phyloP scores from a whole-genome alignment of 2,797 vertebrate species.

The Caiman crocodilus region DNA sequence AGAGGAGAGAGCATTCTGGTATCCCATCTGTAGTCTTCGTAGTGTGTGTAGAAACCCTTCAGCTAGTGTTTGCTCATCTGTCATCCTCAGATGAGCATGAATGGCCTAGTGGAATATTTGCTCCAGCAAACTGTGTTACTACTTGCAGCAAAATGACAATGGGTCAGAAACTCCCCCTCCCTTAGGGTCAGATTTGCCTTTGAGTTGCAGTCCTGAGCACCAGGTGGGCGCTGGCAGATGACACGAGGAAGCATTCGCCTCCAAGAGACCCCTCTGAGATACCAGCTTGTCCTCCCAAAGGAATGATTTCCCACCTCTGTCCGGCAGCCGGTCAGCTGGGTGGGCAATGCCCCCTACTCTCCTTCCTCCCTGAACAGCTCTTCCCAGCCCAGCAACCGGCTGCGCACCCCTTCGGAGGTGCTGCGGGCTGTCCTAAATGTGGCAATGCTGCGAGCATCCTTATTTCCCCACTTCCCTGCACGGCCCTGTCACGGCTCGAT shows the following conservation, averaged over 20 bases:
- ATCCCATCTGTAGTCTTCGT: rapidly evolving
- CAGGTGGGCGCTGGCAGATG: not conserved
- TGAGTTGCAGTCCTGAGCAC: not conserved
- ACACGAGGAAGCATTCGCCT: not conserved
- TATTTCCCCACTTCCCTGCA: not conserved
- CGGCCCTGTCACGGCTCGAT: not conserved
- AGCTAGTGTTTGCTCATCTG: rapidly evolving
- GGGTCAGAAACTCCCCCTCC: rapidly evolving
- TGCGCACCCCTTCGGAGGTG: not conserved
- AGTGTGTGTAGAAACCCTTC: not conserved
- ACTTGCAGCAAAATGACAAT: not conserved
- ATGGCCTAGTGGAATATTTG: not conserved
- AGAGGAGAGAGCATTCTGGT: rapidly evolving
- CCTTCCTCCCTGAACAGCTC: not conserved
- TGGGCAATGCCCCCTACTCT: not conserved
- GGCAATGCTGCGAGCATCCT: not conserved
- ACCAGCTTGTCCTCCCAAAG: not conserved
- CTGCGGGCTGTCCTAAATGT: not conserved
- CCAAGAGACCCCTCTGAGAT: rapidly evolving
- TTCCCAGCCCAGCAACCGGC: not conserved
- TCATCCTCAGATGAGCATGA: not conserved
- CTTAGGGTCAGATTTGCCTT: rapidly evolving
- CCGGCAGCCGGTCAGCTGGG: not conserved
- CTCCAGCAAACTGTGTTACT: not conserved
- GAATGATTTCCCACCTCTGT: not conserved